phyloP scores from a whole-genome alignment of 1,140 invertebrate genomes.

The Dryas iulia region DNA sequence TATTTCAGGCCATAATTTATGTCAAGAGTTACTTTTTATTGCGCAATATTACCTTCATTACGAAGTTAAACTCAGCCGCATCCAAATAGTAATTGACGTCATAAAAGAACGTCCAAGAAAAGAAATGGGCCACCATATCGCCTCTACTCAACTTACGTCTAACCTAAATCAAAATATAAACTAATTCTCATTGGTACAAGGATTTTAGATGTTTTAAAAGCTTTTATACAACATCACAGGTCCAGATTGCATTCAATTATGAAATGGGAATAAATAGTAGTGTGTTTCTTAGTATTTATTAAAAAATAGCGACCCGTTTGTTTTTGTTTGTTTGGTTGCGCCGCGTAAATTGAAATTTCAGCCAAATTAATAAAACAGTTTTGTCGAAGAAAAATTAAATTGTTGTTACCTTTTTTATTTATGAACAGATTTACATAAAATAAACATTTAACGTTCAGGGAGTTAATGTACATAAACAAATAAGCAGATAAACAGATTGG shows the following conservation, averaged over 20 bases:
- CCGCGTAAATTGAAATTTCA: no score
- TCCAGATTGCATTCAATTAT: background rate
- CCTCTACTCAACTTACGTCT: conserved; percentile 60
- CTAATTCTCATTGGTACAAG: conserved; percentile 8
- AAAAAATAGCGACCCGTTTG: no score
- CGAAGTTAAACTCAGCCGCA: conserved; percentile 36
- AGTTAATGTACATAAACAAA: no score
- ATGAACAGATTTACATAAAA: no score
- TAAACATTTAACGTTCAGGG: no score
- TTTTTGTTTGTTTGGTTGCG: no score
- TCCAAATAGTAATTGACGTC: conserved; percentile 59
- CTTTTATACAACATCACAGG: background rate
- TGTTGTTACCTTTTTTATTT: no score
- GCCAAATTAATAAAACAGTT: no score
- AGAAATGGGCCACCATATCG: conserved; percentile 65
- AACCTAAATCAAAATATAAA: conserved; percentile 37
- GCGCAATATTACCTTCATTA: conserved; percentile 53
- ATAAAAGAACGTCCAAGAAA: conserved; percentile 47
- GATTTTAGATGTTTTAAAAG: background rate
- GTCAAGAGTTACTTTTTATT: conserved; percentile 50
- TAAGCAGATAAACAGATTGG: no score
- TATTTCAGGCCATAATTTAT: conserved; percentile 26
- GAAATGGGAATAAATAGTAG: background rate
- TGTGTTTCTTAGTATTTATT: background rate
- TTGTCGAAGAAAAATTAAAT: no score